Percentiles rank a stretch among this genome's conserved stretches.
phyloP scores from a whole-genome alignment of 1,140 invertebrate genomes.

The Hylyphantes graminicola region DNA sequence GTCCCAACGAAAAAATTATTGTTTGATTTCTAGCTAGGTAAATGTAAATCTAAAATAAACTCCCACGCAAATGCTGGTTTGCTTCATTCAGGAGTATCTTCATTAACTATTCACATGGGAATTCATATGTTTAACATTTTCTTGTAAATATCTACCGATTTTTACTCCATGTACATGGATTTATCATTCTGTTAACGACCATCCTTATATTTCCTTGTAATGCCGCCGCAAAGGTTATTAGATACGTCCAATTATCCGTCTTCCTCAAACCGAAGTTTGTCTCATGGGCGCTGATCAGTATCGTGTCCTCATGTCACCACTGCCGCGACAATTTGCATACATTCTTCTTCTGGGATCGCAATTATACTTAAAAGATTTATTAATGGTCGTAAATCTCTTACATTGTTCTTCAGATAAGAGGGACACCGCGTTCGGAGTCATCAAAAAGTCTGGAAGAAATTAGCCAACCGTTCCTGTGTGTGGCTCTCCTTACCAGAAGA shows the following conservation, averaged over 20 bases:
- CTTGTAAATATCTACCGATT: too few relatives aligned
- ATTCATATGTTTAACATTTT: too few relatives aligned
- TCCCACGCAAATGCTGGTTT: too few relatives aligned
- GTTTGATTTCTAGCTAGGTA: too few relatives aligned
- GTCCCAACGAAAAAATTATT: too few relatives aligned
- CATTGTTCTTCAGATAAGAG: constrained; percentile 50
- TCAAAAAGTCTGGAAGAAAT: constrained; percentile 22
- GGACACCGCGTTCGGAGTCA: constrained; percentile 4
- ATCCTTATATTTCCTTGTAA: too few relatives aligned
- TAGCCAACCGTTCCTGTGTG: constrained; percentile 34
- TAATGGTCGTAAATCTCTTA: constrained; percentile 25
- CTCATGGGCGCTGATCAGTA: constrained; percentile 26
- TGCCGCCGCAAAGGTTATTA: too few relatives aligned
- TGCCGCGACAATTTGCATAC: constrained; percentile 22
- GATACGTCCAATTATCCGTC: constrained; percentile 2
- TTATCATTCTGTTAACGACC: too few relatives aligned
- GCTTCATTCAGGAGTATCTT: too few relatives aligned
- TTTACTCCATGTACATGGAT: too few relatives aligned
- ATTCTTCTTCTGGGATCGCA: constrained; percentile 25
- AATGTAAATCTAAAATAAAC: too few relatives aligned
- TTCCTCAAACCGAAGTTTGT: constrained; percentile 27
- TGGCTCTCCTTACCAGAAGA: background rate
- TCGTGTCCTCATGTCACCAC: constrained; percentile 31
- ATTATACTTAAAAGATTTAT: constrained; percentile 42
- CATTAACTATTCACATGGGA: too few relatives aligned